Base-by-base conservation (phyloP, 2,113 vertebrate genomes). In the Plectropomus leopardus region DNA sequence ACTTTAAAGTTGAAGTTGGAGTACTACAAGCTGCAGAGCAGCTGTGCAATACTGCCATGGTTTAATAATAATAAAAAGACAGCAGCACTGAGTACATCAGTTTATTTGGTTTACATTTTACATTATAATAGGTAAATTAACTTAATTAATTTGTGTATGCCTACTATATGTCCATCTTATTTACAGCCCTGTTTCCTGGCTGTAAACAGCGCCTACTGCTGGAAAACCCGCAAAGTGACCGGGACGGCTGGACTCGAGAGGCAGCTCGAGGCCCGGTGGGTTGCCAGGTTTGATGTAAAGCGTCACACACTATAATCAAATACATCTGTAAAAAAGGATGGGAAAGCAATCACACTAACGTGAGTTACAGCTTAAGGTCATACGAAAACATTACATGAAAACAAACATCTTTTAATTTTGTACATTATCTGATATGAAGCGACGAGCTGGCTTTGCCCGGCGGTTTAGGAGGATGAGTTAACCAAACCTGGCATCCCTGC, bases 261-360 rank as follows among this genome's bases (percentile, higher is more conserved):
- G 32, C 1, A 50, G 16, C 28, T 23, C 23, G 17, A 74, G 78
- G 80, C 72, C 77, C 11, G 5, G 1, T 36, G 79, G 66, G 90
- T 93, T 93, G 92, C 89, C 92, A 92, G 36, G 32, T 86, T 73
- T 64, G 69, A 19, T 14, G 21, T 1, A 32, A 48, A 23, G 16
- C 26, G 0, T 16, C 0, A n/a, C 7, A 14, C 2, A 6, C 4
- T 4, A 9, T 1, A 3, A 57, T 19, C 0, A n/a, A 40, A 34
- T 0, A 19, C 32, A 15, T 3, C 0, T 19, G 48, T 54, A 44
- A 3, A 3, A 24, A 3, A 7, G 1, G 7, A 23, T 6, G 44
- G 1, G 4, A 50, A 53, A 17, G 1, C 44, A 2, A 23, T 21
- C 1, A 21, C 15, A 0, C 4, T 5, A 51, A 21, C 3, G 1